A percentile compares a stretch with the other conserved stretches of the same genome.
Conservation (phyloP, 2,888 invertebrate genomes). For the Kuschelorhynchus macadamiae region DNA sequence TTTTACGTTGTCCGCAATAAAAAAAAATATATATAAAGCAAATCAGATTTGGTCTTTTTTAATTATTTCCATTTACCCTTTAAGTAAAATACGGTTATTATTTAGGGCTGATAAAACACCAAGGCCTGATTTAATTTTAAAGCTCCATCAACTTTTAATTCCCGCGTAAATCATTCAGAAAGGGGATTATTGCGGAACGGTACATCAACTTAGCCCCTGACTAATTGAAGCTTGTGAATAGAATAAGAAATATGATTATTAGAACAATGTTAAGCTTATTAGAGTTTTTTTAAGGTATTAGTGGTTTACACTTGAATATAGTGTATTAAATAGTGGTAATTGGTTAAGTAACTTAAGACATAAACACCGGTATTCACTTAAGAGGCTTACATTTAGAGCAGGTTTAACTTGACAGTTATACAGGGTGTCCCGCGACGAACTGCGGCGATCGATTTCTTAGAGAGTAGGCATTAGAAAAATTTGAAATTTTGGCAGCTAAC, state of each 20-base stretch:
- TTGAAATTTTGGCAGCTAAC: no score
- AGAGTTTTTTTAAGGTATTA: neutral
- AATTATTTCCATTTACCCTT: constrained; percentile 44
- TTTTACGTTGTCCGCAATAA: no score
- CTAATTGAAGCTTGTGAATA: constrained; percentile 19
- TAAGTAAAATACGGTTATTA: constrained; percentile 30
- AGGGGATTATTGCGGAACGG: constrained; percentile 42
- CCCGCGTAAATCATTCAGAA: constrained; percentile 46
- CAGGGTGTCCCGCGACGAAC: no score
- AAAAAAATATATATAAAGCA: constrained; percentile 23
- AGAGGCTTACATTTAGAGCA: no score
- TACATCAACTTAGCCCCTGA: constrained; percentile 39
- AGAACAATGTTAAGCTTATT: neutral
- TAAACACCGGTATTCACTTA: no score
- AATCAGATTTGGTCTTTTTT: constrained; percentile 31
- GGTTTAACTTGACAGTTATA: no score
- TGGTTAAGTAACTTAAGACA: no score
- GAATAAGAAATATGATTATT: neutral
- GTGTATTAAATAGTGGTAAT: no score
- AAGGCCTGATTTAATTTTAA: constrained; percentile 44
- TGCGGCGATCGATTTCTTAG: no score
- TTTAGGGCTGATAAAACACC: constrained; percentile 43
- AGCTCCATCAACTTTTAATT: constrained; percentile 47
- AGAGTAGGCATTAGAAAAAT: no score
- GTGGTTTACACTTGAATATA: no score